A percentile compares a stretch with the other conserved stretches of the same genome.
phyloP scores from a whole-genome alignment of 1,140 invertebrate genomes.

The Drosophila rufa region DNA sequence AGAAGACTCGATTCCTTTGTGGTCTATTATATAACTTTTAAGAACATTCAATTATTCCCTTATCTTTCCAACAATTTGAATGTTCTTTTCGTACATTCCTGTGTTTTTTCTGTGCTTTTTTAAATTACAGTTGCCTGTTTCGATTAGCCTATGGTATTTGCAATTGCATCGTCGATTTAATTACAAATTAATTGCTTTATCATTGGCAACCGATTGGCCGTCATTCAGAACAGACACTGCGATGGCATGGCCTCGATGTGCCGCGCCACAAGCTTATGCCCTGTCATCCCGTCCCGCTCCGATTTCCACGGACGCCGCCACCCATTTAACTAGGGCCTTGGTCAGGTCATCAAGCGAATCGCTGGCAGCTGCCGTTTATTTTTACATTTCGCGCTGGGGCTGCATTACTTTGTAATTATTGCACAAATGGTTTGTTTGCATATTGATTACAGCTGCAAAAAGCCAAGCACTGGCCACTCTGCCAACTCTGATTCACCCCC shows the following conservation, averaged over 20 bases:
- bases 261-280: constrained; percentile 28
- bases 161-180: constrained; percentile 83
- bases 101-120: constrained; percentile 20
- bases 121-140: constrained; percentile 61
- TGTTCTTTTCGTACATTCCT: not conserved
- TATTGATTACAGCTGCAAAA: constrained; percentile 82
- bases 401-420: constrained; percentile 83
- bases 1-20: not conserved
- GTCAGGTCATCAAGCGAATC: constrained; percentile 67
- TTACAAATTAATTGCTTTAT: constrained; percentile 85
- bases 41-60: constrained; percentile 1
- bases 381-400: constrained; percentile 67
- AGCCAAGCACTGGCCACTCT: constrained; percentile 50
- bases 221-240: constrained; percentile 32
- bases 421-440: constrained; percentile 82
- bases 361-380: constrained; percentile 75
- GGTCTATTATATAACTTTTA: not conserved
- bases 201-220: constrained; percentile 68
- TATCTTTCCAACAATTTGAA: not conserved
- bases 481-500: not conserved
- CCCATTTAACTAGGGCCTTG: constrained; percentile 9
- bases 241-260: constrained; percentile 56
- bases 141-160: constrained; percentile 63
- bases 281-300: not conserved
- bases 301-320: constrained; percentile 13